Conservation (phyloP, 2,797 vertebrate genomes). For the Fundulus diaphanus region DNA sequence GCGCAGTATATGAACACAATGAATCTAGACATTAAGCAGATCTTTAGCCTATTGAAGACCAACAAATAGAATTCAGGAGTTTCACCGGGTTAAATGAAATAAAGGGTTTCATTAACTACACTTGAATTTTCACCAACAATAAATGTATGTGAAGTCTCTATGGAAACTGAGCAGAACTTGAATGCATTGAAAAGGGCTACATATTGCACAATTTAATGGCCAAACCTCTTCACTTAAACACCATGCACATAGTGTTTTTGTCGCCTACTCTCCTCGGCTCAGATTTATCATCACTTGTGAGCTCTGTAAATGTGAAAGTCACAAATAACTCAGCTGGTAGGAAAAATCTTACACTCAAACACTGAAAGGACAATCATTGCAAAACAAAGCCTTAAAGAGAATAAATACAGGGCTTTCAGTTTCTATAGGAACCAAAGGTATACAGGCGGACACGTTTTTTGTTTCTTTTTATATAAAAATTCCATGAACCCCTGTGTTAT, state of each 20-base stretch:
- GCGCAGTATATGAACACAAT: neutral
- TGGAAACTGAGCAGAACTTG: neutral
- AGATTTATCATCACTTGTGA: neutral
- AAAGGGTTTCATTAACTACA: neutral
- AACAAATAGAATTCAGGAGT: neutral
- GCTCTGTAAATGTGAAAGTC: neutral
- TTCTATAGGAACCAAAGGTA: neutral
- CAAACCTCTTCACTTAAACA: neutral
- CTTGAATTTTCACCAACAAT: constrained; percentile 1
- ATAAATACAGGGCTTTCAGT: neutral
- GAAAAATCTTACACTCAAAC: constrained; percentile 10
- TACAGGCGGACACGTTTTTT: neutral
- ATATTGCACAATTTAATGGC: no score
- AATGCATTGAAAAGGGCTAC: neutral
- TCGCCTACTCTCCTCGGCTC: constrained; percentile 4
- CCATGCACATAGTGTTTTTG: neutral
- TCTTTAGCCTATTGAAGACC: neutral
- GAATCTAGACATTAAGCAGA: constrained; percentile 13
- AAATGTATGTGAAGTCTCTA: neutral
- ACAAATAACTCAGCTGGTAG: constrained; percentile 10
- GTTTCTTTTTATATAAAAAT: neutral
- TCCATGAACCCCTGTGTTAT: constrained; percentile 10
- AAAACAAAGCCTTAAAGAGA: neutral
- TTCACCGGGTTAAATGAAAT: neutral
- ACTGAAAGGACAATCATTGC: constrained; percentile 1